These are phyloP conservation scores for Periparus ater DNA, from an alignment of 2,797 vertebrate species.

Conservation along the genomic window DNA sequence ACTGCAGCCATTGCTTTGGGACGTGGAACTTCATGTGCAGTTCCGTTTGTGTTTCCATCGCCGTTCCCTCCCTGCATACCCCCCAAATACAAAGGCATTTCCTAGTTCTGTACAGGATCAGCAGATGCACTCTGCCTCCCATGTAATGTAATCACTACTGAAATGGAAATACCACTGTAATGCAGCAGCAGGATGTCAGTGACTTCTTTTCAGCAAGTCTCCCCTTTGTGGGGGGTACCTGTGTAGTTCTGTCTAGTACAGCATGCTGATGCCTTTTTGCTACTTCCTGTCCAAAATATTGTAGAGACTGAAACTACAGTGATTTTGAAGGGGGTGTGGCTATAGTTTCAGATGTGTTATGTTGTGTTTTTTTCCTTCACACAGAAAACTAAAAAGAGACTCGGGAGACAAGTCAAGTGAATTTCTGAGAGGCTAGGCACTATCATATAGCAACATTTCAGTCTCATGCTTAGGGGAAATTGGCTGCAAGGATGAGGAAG, in stretches of 20 bases:
- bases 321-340: neutral
- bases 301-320: neutral
- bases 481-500: constrained; percentile 30
- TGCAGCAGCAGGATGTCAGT: neutral
- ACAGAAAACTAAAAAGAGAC: neutral
- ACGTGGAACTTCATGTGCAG: neutral
- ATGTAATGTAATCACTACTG: fast-evolving
- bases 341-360: neutral
- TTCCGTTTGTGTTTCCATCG: fast-evolving
- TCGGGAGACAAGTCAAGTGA: neutral
- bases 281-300: neutral
- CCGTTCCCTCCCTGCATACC: neutral
- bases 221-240: neutral
- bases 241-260: neutral
- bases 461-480: neutral
- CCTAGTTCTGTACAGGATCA: neutral
- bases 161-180: neutral
- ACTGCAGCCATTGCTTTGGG: neutral
- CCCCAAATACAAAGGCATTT: neutral
- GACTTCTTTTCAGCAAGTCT: neutral
- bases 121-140: neutral
- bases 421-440: neutral
- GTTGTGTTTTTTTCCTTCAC: neutral
- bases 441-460: neutral
- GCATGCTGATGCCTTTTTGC: neutral